Evolutionary conservation across 2,888 invertebrate genomes (phyloP), one percentile per base, ranked within the genome.

Genomic region (Dolomedes plantarius): DNA sequence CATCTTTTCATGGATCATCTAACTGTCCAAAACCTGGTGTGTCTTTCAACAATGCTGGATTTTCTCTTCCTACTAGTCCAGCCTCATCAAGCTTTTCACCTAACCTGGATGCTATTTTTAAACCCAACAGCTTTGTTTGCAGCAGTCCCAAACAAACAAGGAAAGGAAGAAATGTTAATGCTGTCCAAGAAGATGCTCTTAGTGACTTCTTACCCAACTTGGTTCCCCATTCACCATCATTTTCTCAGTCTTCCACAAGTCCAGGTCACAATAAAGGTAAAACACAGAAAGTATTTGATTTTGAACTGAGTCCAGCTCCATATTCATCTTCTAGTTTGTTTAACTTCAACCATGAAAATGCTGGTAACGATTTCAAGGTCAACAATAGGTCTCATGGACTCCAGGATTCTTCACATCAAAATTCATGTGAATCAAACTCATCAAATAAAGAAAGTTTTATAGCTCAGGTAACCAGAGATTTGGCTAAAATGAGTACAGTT

Each of bases 401-500:
- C 27, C 56, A 67, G 13, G 74, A 28, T 41, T 27, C 64, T 28
- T 28, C 31, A 27, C 28, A 64, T 31, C 29, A 56, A 28, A 68
- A 19, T 13, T 75, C 75, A 11, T 13, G 5, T 68, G 64, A 76
- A 13, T 41, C 41, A 23, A 46, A 19, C 23, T 28, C 68, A 11
- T 7, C 62, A 2, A 50, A 50, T 16, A 71, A 62, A 13, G 86
- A 86, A 19, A 86, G 86, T 50, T 86, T 86, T 41, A 86, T 86
- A 19, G 86, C 86, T 50, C 86, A 86, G 36, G 75, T 86, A 16
- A 80, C 86, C 23, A 79, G 79, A 39, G 86, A 86, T 75, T 64
- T 86, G 29, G 86, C 86, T 31, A 86, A 75, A 69, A 80, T 86
- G 79, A 75, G 62, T 32, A 73, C 77, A 13, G 1, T 46, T 32